Base-by-base conservation (phyloP, 2,797 vertebrate genomes). In the Erpetoichthys calabaricus region DNA sequence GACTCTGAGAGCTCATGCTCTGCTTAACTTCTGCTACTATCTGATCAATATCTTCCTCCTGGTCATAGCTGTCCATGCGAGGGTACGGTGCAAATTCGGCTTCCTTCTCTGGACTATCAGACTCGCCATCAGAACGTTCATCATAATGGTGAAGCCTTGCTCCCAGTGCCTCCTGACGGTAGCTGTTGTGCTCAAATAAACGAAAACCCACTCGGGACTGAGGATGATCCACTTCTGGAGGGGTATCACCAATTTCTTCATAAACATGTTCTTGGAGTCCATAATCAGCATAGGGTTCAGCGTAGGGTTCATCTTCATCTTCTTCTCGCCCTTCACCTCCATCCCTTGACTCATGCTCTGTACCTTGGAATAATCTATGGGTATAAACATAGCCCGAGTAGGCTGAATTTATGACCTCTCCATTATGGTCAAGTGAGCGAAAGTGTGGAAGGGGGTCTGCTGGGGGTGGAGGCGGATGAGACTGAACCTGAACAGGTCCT, bases 21-120 rank as follows among this genome's bases (percentile, higher is more conserved):
- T 91, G 87, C 64, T 88, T 92, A 58, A 89, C 89, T 61, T 91
- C 90, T 1, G 83, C 84, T 57, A 87, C 86, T 5, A 89, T 87
- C 69, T 75, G 85, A 74, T 94, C 89, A 10, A 87, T 86, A 64
- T 98, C 93, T 68, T 95, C 92, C 53, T 96, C 94, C 69, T 92
- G 91, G 61, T 97, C 93, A 0, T 90, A 94, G 79, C 91, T 95
- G 77, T 96, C 92, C 55, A 89, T 85, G 5, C 88, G 83, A 1
- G 91, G 93, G 65, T 97, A 95, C 0, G 90, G 92, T 0, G 94
- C 92, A 47, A 97, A 97, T 68, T 98, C 94, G 0, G 93, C 92
- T 69, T 98, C 93, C 67, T 98, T 97, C 65, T 97, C 93, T 0
- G 94, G 93, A 63, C 92, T 97, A 75, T 98, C 94, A 0, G 92